Evolutionary conservation across 2,888 invertebrate species (phyloP).

Genomic region (Idaea aversata): DNA sequence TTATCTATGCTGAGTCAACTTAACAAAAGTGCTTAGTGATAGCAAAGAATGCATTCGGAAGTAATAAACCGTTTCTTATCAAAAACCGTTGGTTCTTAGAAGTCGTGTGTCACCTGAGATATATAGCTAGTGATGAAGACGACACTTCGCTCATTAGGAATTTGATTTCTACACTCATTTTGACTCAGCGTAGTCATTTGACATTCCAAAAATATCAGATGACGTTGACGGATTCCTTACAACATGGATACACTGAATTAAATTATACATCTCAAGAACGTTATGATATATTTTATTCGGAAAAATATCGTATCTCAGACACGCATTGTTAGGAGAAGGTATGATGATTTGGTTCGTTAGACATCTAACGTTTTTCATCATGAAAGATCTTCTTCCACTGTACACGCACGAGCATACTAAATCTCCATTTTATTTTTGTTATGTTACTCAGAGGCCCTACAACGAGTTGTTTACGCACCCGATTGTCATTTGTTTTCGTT

Average conservation of each 20-base stretch:
- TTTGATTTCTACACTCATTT: background rate
- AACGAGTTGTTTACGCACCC: no score
- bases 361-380: background rate
- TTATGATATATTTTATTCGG: background rate
- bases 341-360: background rate
- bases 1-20: background rate
- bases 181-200: background rate
- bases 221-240: background rate
- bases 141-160: background rate
- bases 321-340: background rate
- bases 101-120: background rate
- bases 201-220: background rate
- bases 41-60: background rate
- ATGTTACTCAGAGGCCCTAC: no score
- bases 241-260: background rate
- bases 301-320: background rate
- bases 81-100: background rate
- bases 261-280: background rate
- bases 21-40: background rate
- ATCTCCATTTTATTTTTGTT: no score
- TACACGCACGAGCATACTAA: no score
- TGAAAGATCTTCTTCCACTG: no score
- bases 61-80: background rate
- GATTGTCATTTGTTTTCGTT: no score
- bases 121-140: background rate